phyloP scores from a whole-genome alignment of 2,888 invertebrate genomes.

The Amaurobius ferox region DNA sequence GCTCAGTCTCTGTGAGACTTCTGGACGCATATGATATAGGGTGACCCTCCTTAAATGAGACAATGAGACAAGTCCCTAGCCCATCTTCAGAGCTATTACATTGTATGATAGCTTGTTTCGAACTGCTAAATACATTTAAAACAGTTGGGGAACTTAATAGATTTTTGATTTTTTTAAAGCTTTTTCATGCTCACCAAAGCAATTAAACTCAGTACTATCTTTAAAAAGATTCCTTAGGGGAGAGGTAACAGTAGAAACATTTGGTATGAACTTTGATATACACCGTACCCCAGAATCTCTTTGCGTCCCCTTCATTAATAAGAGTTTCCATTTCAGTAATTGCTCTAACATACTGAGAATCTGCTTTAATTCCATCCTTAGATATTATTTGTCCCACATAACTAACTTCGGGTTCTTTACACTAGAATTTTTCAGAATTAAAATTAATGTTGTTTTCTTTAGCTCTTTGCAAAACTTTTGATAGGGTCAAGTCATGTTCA shows the following conservation, averaged over 20 bases:
- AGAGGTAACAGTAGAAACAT: conserved; percentile 1
- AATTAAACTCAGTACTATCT: conserved; percentile 20
- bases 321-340: conserved; percentile 12
- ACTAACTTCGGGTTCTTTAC: not conserved
- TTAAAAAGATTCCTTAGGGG: not conserved
- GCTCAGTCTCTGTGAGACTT: not conserved
- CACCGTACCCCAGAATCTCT: conserved; percentile 11
- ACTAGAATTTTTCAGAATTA: not conserved
- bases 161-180: not conserved
- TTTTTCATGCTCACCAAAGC: not conserved
- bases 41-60: conserved; percentile 23
- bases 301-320: not conserved
- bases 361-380: not conserved
- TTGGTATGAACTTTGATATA: conserved; percentile 1
- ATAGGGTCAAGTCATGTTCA: not conserved
- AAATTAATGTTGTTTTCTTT: conserved; percentile 3
- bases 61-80: conserved; percentile 1
- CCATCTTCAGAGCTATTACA: conserved; percentile 30
- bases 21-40: conserved; percentile 18
- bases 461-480: conserved; percentile 23
- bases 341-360: not conserved
- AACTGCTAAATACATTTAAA: conserved; percentile 13
- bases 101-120: not conserved
- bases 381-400: conserved; percentile 13
- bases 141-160: not conserved